Evolutionary conservation across 2,797 vertebrate species (phyloP).

Genomic region (Fratercula arctica): DNA sequence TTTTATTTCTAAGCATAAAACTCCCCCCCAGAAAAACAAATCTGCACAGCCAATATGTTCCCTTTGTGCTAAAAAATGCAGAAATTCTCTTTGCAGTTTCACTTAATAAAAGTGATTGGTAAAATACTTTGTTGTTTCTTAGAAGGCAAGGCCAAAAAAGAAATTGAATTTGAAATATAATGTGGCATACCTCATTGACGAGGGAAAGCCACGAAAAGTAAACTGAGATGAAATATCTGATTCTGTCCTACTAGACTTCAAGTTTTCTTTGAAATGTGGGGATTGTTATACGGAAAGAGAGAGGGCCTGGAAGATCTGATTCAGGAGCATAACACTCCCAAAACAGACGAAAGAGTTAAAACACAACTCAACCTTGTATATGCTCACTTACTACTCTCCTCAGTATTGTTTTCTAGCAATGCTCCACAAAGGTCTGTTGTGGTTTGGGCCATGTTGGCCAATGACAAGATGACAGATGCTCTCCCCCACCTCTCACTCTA

Average conservation of each 20-base stretch:
- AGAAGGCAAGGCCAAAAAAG: neutral
- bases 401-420: neutral
- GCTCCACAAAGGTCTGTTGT: neutral
- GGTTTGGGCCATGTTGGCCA: too few species aligned
- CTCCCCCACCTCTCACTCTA: too few species aligned
- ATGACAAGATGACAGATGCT: too few species aligned
- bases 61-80: neutral
- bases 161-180: neutral
- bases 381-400: neutral
- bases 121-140: neutral
- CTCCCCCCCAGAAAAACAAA: accelerated
- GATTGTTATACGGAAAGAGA: neutral
- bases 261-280: neutral
- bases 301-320: neutral
- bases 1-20: neutral
- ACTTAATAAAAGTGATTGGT: neutral
- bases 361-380: neutral
- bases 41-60: neutral
- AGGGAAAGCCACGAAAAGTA: neutral
- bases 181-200: neutral
- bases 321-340: neutral
- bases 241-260: neutral
- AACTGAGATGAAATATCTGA: neutral
- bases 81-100: neutral
- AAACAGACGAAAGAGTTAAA: neutral